phyloP scores from a whole-genome alignment of 2,113 vertebrate species.

The Anhinga rufa region DNA sequence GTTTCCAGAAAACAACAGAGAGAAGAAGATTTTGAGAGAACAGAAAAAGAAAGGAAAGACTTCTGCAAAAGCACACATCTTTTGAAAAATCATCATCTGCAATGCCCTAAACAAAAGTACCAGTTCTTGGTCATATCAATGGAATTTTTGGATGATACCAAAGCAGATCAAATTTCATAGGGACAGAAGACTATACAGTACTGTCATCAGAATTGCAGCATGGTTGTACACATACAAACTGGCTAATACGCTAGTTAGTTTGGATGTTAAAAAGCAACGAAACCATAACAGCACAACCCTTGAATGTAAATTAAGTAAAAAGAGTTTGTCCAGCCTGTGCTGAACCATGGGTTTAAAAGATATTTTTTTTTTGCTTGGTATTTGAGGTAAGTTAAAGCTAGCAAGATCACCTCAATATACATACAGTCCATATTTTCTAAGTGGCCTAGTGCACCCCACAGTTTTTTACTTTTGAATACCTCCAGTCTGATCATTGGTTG shows the following conservation, averaged over 20 bases:
- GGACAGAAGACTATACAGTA: background rate
- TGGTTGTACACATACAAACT: background rate
- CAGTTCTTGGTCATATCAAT: background rate
- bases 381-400: background rate
- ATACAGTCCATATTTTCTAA: background rate
- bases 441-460: background rate
- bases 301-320: background rate
- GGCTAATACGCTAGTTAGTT: background rate
- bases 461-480: background rate
- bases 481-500: background rate
- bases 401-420: background rate
- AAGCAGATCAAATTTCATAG: background rate
- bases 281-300: background rate
- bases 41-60: background rate
- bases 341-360: background rate
- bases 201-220: background rate
- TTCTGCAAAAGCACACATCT: background rate
- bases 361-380: background rate
- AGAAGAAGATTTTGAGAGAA: background rate
- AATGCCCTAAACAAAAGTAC: background rate
- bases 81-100: background rate
- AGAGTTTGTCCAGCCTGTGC: background rate
- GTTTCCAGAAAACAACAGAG: background rate
- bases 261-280: background rate
- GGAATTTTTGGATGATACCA: background rate